phyloP scores from a whole-genome alignment of 2,797 vertebrate genomes.

The Enoplosus armatus region DNA sequence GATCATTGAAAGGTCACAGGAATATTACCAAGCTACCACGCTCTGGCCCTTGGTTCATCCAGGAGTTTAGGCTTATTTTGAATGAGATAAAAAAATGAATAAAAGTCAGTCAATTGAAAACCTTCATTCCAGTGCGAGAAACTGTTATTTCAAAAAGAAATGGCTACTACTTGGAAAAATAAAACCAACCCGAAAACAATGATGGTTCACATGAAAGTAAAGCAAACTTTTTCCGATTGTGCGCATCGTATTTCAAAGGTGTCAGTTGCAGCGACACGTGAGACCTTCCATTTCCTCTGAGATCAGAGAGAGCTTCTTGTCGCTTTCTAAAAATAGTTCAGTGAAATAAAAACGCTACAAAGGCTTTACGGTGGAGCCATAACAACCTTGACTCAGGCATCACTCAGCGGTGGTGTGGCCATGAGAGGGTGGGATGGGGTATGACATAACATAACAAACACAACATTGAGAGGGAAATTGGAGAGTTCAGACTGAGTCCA shows the following conservation, averaged over 20 bases:
- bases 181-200: neutral
- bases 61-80: neutral
- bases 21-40: neutral
- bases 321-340: constrained; percentile 59
- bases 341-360: constrained; percentile 26
- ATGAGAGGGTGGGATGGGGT: constrained; percentile 2
- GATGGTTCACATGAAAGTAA: constrained; percentile 4
- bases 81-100: neutral
- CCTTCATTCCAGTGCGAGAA: neutral
- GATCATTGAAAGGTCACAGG: constrained; percentile 29
- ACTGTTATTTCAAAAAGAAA: neutral
- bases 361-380: neutral
- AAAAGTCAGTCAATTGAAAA: neutral
- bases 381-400: constrained; percentile 35
- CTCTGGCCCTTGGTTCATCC: neutral
- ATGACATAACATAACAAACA: constrained; percentile 40
- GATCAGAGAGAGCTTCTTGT: constrained; percentile 12
- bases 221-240: constrained; percentile 46
- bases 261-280: constrained; percentile 6
- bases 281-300: constrained; percentile 59
- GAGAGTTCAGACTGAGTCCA: constrained; percentile 18
- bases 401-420: neutral
- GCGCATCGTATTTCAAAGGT: constrained; percentile 12
- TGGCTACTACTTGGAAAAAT: constrained; percentile 34
- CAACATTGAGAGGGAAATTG: constrained; percentile 29